Percentiles rank a stretch among this genome's conserved stretches.
phyloP scores from a whole-genome alignment of 2,113 vertebrate species.

The Progne subis region DNA sequence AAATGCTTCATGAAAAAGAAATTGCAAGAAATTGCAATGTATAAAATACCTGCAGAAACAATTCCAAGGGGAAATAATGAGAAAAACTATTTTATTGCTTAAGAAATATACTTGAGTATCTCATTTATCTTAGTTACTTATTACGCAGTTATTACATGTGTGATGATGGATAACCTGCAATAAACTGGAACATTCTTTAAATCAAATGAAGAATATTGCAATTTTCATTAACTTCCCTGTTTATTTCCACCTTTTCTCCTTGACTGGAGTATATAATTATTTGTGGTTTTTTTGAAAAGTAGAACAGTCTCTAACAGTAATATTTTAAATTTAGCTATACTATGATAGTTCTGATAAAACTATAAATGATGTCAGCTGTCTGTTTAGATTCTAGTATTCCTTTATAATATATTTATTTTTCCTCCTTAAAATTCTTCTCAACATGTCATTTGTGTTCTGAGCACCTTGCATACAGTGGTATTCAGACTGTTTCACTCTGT shows the following conservation, averaged over 20 bases:
- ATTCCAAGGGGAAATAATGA: neutral
- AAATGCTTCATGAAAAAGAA: neutral
- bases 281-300: neutral
- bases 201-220: neutral
- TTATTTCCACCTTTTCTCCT: neutral
- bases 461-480: neutral
- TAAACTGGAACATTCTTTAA: neutral
- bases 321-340: neutral
- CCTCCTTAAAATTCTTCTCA: neutral
- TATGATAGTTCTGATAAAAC: neutral
- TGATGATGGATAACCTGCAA: neutral
- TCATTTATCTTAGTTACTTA: neutral
- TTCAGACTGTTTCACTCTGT: neutral
- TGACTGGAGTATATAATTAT: neutral
- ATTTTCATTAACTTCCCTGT: neutral
- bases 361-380: neutral
- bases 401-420: neutral
- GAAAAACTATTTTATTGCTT: neutral
- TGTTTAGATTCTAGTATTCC: neutral
- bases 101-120: neutral
- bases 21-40: neutral
- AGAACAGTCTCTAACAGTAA: neutral
- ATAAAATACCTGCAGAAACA: neutral
- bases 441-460: neutral
- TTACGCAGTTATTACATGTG: neutral